Conservation (phyloP, 2,888 invertebrate genomes). For the Sinotaia quadrata region DNA sequence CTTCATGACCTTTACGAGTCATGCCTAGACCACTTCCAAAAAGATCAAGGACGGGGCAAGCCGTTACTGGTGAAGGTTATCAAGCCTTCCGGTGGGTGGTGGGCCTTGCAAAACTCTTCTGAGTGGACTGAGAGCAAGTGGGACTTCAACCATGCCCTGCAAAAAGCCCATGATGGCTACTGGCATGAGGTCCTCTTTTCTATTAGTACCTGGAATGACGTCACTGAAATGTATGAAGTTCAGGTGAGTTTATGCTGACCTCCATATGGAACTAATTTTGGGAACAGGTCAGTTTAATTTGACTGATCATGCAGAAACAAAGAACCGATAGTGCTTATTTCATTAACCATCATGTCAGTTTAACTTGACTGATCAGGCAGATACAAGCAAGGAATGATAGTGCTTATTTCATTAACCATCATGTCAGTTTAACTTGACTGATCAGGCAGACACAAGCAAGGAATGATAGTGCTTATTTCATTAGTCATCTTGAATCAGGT, state of each 20-base stretch:
- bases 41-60: constrained; percentile 48
- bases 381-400: background rate
- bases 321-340: too few relatives aligned
- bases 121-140: constrained; percentile 36
- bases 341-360: too few relatives aligned
- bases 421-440: background rate
- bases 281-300: background rate
- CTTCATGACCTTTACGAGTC: constrained; percentile 77
- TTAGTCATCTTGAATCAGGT: too few relatives aligned
- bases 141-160: constrained; percentile 47
- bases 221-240: constrained; percentile 45
- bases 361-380: background rate
- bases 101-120: constrained; percentile 47
- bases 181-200: constrained; percentile 61
- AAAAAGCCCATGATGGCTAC: constrained; percentile 55
- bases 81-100: constrained; percentile 56
- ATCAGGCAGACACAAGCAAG: background rate
- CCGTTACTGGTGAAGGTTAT: constrained; percentile 52
- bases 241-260: constrained; percentile 41
- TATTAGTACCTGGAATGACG: constrained; percentile 47
- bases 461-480: too few relatives aligned
- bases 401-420: too few relatives aligned
- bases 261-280: background rate
- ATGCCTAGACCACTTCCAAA: constrained; percentile 72
- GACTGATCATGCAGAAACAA: background rate